phyloP scores from a whole-genome alignment of 2,113 vertebrate species.

The Sinocyclocheilus grahami region DNA sequence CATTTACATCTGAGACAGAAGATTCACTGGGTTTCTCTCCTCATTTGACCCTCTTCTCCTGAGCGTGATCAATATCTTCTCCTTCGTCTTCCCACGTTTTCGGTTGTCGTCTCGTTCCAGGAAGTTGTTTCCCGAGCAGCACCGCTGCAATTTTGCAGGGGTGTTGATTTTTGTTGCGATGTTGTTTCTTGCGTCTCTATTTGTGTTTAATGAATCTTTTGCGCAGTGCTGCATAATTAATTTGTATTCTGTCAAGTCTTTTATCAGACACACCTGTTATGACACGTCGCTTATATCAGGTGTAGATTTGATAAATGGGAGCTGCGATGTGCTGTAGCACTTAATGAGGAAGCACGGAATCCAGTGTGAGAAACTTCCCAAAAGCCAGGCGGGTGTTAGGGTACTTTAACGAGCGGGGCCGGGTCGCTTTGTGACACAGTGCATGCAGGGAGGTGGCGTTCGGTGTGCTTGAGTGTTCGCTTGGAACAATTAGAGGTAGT shows the following conservation, averaged over 20 bases:
- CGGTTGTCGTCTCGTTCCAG: not conserved
- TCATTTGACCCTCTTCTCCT: constrained; percentile 42
- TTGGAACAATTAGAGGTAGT: constrained; percentile 24
- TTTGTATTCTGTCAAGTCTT: constrained; percentile 39
- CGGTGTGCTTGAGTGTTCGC: not conserved
- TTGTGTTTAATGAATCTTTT: constrained; percentile 36
- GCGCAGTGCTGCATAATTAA: constrained; percentile 23
- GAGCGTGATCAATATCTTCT: constrained; percentile 38
- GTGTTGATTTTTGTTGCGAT: not conserved
- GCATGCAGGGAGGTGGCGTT: not conserved
- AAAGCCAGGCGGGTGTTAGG: not conserved
- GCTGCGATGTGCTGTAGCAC: not conserved
- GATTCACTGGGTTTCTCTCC: constrained; percentile 34
- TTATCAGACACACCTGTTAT: constrained; percentile 22
- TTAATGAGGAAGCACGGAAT: not conserved
- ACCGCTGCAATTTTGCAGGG: not conserved
- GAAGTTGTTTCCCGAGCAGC: not conserved
- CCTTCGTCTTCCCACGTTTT: not conserved
- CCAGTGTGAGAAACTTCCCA: not conserved
- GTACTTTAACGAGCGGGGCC: not conserved
- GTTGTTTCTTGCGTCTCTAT: constrained; percentile 13
- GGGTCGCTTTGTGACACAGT: constrained; percentile 18
- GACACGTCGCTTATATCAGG: constrained; percentile 25
- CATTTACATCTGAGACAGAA: constrained; percentile 68
- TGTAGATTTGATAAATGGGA: constrained; percentile 4